Base-by-base conservation (phyloP, 2,113 vertebrate genomes). In the Gulo gulo region DNA sequence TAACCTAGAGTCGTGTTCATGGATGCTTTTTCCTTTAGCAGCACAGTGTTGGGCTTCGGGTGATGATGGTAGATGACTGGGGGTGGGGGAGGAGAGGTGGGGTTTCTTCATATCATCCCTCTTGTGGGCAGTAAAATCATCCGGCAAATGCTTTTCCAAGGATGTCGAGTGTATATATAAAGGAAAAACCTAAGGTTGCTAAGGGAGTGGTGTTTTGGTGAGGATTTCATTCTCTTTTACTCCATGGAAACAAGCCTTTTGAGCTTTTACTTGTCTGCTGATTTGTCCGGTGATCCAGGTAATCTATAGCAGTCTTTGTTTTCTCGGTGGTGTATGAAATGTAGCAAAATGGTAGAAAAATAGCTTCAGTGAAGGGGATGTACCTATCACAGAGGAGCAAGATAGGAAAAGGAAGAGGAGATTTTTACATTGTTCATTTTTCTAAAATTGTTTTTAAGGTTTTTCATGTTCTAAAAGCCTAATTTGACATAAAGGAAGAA, bases 1-100 rank as follows among this genome's bases (percentile, higher is more conserved):
- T n/a, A 4, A 9, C 86, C 83, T 91, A 23, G 94, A 94, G 94
- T 59, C 47, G 47, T 45, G 42, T 52, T 26, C 0, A 0, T 24
- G 78, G 95, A 26, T 97, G 98, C 98, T 97, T 96, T 97, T 96
- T 80, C 98, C 96, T 2, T 95, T 94, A 96, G 97, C 93, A 84
- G 88, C 7, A 6, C 97, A 67, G 97, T 42, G 1, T 61, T 88
- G 39, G 90, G 88, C 92, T 94, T 88, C 47, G 52, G 95, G 95
- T 96, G 97, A 80, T 98, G 97, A 94, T 97, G 95, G 96, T 96
- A 80, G 73, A 74, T 92, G 71, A 13, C 82, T 98, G 98, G 63
- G 29, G 98, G 98, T 98, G 97, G 98, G 97, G 97, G 98, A 98
- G 97, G 96, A 97, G 98, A 98, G 98, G 99, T 98, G 98, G 98